Conservation (phyloP, 1,140 invertebrate species). For the Mya arenaria region DNA sequence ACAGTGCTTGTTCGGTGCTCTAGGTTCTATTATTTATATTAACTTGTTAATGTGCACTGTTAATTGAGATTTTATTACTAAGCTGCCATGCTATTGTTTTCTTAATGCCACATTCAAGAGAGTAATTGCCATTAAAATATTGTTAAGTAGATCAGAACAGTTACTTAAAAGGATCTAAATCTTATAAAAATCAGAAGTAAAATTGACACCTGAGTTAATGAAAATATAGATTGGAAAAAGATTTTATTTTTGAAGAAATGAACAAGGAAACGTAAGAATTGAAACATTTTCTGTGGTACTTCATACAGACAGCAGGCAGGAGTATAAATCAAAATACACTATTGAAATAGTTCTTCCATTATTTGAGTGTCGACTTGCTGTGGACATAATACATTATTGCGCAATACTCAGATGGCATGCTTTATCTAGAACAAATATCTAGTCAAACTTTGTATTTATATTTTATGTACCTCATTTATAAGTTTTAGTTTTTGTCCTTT, state of each 20-base stretch:
- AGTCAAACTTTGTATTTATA: constrained; percentile 70
- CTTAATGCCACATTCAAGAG: neutral
- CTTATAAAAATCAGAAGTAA: neutral
- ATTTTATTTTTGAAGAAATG: too few species aligned
- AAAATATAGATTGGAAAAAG: too few species aligned
- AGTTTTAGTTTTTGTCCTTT: too few species aligned
- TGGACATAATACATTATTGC: neutral
- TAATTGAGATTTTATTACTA: constrained; percentile 48
- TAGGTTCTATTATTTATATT: constrained; percentile 57
- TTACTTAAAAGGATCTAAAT: neutral
- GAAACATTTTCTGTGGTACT: too few species aligned
- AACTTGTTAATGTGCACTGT: constrained; percentile 52
- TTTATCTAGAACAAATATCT: constrained; percentile 77
- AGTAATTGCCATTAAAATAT: neutral
- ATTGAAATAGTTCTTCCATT: constrained; percentile 50
- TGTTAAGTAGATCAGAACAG: neutral
- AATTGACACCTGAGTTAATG: neutral
- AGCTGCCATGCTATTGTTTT: constrained; percentile 42
- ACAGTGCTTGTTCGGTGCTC: constrained; percentile 69
- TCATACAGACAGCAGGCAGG: too few species aligned
- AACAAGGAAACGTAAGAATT: too few species aligned
- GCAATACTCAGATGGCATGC: constrained; percentile 70
- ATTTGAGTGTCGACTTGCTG: neutral
- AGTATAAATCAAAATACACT: constrained; percentile 43
- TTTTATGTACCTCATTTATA: constrained; percentile 68